phyloP scores from a whole-genome alignment of 1,140 invertebrate genomes.

The Wasmannia auropunctata region DNA sequence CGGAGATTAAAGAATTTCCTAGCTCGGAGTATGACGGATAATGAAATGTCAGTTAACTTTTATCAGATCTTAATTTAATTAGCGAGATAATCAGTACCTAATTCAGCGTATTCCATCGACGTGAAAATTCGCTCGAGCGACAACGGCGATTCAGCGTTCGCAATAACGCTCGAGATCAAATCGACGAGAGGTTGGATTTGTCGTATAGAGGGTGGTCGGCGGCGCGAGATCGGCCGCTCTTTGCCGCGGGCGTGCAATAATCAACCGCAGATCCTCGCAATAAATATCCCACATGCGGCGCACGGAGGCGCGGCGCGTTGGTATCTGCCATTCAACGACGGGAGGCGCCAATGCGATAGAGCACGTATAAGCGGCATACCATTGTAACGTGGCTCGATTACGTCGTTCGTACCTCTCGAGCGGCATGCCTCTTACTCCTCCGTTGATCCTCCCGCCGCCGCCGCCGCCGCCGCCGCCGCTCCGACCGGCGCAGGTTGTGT shows the following conservation, averaged over 20 bases:
- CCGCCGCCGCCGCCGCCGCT: neutral
- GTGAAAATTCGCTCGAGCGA: neutral
- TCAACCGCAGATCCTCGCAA: constrained; percentile 59
- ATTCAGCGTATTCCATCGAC: neutral
- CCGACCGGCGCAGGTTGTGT: neutral
- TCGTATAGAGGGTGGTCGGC: no score
- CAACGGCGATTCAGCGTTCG: neutral
- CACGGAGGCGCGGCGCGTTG: constrained; percentile 37
- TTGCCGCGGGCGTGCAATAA: constrained; percentile 63
- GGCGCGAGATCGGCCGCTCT: constrained; percentile 39
- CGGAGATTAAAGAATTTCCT: neutral
- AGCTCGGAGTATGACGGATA: neutral
- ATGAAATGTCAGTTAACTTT: neutral
- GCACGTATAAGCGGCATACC: constrained; percentile 61
- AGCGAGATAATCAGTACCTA: no score
- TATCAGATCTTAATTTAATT: neutral
- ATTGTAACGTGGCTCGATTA: constrained; percentile 74
- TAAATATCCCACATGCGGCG: constrained; percentile 53
- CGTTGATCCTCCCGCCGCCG: constrained; percentile 31
- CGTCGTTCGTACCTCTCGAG: constrained; percentile 57
- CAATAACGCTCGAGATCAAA: constrained; percentile 26
- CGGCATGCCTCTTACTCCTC: neutral
- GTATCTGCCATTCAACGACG: constrained; percentile 61
- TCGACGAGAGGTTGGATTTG: neutral
- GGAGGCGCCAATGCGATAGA: constrained; percentile 56